These are phyloP conservation scores for Spongia lamella DNA, from an alignment of 37 sponge, comb jelly and placozoan genomes.

Conservation along the genomic window DNA sequence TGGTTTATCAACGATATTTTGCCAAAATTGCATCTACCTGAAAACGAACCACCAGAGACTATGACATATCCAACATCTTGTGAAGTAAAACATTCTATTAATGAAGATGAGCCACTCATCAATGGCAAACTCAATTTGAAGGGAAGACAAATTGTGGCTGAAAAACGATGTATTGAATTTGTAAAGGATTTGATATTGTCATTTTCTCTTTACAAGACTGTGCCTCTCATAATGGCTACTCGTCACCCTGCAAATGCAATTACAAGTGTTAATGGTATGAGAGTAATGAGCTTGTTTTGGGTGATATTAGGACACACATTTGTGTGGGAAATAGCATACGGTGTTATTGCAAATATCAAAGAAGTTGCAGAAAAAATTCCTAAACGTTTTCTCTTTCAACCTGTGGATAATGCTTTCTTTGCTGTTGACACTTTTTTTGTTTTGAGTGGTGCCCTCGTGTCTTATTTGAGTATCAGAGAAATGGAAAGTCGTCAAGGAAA, in stretches of 20 bases:
- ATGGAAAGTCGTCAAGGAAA: slow-evolving; percentile 43
- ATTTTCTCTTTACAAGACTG: slow-evolving; percentile 74
- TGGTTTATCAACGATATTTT: not conserved
- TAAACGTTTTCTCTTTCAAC: slow-evolving; percentile 50
- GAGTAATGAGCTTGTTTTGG: slow-evolving; percentile 88
- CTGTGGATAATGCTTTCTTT: slow-evolving; percentile 56
- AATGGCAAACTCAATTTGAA: too few species aligned
- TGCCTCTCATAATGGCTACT: slow-evolving; percentile 59
- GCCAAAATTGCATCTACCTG: not conserved
- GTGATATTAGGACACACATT: slow-evolving; percentile 71
- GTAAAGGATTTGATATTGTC: slow-evolving; percentile 24
- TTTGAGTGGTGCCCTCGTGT: slow-evolving; percentile 69
- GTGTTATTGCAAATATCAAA: slow-evolving; percentile 5
- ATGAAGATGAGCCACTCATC: not conserved
- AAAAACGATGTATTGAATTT: not conserved
- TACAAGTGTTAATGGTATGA: slow-evolving; percentile 71
- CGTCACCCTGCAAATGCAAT: slow-evolving; percentile 61
- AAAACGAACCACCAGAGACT: too few species aligned
- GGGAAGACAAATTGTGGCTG: too few species aligned
- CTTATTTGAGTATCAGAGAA: slow-evolving; percentile 58
- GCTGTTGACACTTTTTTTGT: slow-evolving; percentile 76
- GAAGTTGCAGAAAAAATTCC: not conserved
- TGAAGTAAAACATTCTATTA: too few species aligned
- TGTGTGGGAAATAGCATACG: not conserved
- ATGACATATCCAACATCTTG: too few species aligned